Percentiles rank a stretch among this genome's conserved stretches.
phyloP scores from a whole-genome alignment of 2,888 invertebrate genomes.

The Chalcis sispes region DNA sequence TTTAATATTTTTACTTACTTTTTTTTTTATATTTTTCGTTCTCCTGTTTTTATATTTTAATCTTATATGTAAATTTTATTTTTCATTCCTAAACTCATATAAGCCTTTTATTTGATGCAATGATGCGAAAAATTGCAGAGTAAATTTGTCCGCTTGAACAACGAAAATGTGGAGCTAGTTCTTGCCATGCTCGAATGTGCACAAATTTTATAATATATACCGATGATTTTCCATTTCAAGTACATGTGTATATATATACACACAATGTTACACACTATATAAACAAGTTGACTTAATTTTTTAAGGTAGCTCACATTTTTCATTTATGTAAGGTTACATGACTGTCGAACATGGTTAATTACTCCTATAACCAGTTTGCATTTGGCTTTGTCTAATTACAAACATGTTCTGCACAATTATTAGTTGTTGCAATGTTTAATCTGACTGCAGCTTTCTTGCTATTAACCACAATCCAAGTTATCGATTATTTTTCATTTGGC shows the following conservation, averaged over 20 bases:
- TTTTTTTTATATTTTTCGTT: background rate
- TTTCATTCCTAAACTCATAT: constrained; percentile 30
- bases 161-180: constrained; percentile 46
- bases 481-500: constrained; percentile 54
- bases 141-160: constrained; percentile 48
- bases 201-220: constrained; percentile 57
- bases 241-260: constrained; percentile 21
- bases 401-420: constrained; percentile 47
- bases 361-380: constrained; percentile 51
- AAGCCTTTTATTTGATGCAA: constrained; percentile 34
- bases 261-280: constrained; percentile 58
- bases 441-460: constrained; percentile 28
- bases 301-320: constrained; percentile 51
- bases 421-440: constrained; percentile 38
- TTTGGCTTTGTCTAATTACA: constrained; percentile 51
- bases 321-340: constrained; percentile 19
- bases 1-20: too few species aligned
- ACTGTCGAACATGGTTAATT: constrained; percentile 50
- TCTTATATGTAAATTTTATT: too few species aligned
- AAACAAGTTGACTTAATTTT: constrained; percentile 65
- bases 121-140: constrained; percentile 39
- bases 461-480: constrained; percentile 33
- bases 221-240: constrained; percentile 44
- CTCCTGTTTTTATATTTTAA: too few species aligned
- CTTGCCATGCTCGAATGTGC: constrained; percentile 48